phyloP scores from a whole-genome alignment of 2,797 vertebrate genomes.

The Semotilus atromaculatus region DNA sequence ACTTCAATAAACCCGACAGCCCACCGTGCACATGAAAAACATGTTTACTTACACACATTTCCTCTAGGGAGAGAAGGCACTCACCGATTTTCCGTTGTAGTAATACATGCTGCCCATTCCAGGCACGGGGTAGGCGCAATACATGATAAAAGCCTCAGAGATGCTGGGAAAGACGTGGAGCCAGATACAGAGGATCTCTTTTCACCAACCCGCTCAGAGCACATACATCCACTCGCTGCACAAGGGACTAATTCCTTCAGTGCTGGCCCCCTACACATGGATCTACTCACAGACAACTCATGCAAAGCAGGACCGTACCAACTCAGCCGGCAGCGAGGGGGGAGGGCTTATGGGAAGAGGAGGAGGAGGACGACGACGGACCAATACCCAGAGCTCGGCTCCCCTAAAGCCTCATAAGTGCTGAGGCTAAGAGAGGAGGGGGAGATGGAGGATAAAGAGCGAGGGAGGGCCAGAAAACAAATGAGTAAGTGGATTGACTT shows the following conservation, averaged over 20 bases:
- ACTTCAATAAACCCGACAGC: slow-evolving; percentile 29
- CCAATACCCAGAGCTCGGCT: slow-evolving; percentile 77
- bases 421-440: slow-evolving; percentile 78
- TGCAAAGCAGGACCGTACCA: slow-evolving; percentile 97
- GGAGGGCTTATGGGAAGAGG: slow-evolving; percentile 74
- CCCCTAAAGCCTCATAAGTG: slow-evolving; percentile 79
- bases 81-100: slow-evolving; percentile 99
- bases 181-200: slow-evolving; percentile 65
- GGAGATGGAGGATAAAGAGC: slow-evolving; percentile 52
- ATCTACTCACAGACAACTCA: slow-evolving; percentile 94
- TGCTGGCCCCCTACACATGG: slow-evolving; percentile 83
- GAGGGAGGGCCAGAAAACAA: slow-evolving; percentile 61
- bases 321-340: slow-evolving; percentile 75
- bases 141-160: slow-evolving; percentile 85
- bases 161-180: slow-evolving; percentile 64
- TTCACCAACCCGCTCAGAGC: slow-evolving; percentile 70
- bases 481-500: slow-evolving; percentile 77
- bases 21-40: slow-evolving; percentile 26
- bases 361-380: slow-evolving; percentile 66
- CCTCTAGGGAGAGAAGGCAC: slow-evolving; percentile 69
- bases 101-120: slow-evolving; percentile 99
- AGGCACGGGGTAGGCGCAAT: slow-evolving; percentile 97
- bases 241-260: slow-evolving; percentile 86
- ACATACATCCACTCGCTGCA: slow-evolving; percentile 85
- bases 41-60: slow-evolving; percentile 48